Evolutionary conservation across 2,113 vertebrate genomes (phyloP), one percentile per base, ranked within the genome.

Genomic region (Bucco capensis): DNA sequence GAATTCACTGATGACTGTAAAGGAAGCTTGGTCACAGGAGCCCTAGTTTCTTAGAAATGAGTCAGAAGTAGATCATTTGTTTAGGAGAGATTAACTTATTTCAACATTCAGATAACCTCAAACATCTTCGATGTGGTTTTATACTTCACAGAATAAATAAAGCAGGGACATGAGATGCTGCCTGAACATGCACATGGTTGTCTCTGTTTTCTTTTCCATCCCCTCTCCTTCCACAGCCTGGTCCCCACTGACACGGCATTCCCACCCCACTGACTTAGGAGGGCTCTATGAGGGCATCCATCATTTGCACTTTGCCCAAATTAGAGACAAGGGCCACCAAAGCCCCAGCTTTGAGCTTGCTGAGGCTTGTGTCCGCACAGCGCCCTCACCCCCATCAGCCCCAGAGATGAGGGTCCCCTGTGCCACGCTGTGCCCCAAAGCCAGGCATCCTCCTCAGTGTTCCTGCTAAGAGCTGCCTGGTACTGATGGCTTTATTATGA

Each of bases 21-120:
- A 92, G 81, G 90, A 92, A 96, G 58, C 54, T 84, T 58, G 88
- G 88, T 84, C 50, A 62, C 12, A 90, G 64, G 11, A 90, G 70
- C 70, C 60, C 3, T 8, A 47, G 74, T 83, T 91, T 92, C 86
- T 93, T 87, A 89, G 93, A 95, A 95, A 86, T 92, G 54, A 90
- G 75, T 90, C 83, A 89, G 82, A 93, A 89, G 84, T 30, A 67
- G 58, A 66, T 58, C 0, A 35, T 85, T 86, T 90, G 46, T 89
- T 96, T 76, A 82, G 74, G 42, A 75, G 75, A 77, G 56, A 84
- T 81, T 70, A 86, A 60, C 54, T 89, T 86, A 37, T 35, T 82
- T 94, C 81, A 92, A 66, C 56, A 87, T 85, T n/a, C 86, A 79
- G 75, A 87, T 89, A 75, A 89, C 81, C 81, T 92, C 84, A 90